Evolutionary conservation across 2,113 vertebrate species (phyloP).

Genomic region (Puma concolor): DNA sequence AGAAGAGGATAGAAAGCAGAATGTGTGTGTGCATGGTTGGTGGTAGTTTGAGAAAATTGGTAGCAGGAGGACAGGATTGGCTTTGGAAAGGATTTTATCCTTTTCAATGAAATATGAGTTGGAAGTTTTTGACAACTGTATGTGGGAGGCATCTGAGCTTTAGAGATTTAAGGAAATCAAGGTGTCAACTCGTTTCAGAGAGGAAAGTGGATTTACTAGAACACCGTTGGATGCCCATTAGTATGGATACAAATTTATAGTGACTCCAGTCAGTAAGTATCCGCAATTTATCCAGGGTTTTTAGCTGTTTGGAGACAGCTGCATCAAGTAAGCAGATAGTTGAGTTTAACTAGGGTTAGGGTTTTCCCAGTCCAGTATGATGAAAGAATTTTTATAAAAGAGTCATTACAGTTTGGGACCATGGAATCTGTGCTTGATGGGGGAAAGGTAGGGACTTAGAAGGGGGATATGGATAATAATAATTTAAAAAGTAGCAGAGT

Average conservation of each 20-base stretch:
- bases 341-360: neutral
- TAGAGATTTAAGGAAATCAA: neutral
- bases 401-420: neutral
- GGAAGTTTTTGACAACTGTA: neutral
- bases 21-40: neutral
- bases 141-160: neutral
- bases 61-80: neutral
- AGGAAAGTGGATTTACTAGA: neutral
- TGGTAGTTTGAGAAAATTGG: neutral
- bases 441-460: neutral
- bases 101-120: neutral
- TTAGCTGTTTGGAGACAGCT: neutral
- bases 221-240: neutral
- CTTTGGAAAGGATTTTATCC: neutral
- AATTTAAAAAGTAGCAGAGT: neutral
- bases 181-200: neutral
- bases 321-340: neutral
- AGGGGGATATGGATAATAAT: neutral
- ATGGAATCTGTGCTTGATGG: neutral
- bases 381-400: neutral
- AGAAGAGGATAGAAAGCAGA: neutral
- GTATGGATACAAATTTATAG: neutral
- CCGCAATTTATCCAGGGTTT: neutral
- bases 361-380: neutral
- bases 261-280: neutral